Conservation (phyloP, 1,140 invertebrate species). For the Drosophila dunni region DNA sequence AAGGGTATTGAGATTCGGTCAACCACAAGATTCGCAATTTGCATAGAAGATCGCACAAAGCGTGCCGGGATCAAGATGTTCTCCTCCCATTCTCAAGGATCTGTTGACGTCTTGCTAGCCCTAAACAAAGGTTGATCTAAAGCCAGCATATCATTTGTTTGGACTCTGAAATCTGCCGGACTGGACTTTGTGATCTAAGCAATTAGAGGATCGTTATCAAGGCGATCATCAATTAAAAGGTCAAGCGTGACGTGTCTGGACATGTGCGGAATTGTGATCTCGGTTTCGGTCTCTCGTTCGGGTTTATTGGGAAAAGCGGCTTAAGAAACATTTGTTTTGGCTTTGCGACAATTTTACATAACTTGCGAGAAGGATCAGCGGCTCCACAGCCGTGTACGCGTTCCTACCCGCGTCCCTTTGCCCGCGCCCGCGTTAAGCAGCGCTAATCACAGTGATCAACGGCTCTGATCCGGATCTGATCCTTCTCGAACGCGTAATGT, state of each 20-base stretch:
- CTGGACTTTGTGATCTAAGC: slow-evolving; percentile 37
- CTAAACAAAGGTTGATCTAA: slow-evolving; percentile 36
- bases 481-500: slow-evolving; percentile 64
- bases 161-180: no score
- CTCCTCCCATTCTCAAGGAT: slow-evolving; percentile 34
- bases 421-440: slow-evolving; percentile 56
- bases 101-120: slow-evolving; percentile 25
- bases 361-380: slow-evolving; percentile 38
- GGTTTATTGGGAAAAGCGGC: slow-evolving; percentile 1
- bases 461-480: slow-evolving; percentile 59
- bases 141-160: slow-evolving; percentile 48
- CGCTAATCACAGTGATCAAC: slow-evolving; percentile 71
- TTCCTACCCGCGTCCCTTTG: slow-evolving; percentile 13
- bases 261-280: slow-evolving; percentile 40
- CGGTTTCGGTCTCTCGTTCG: background rate
- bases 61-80: slow-evolving; percentile 13
- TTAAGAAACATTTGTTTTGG: slow-evolving; percentile 61
- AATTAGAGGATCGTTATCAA: slow-evolving; percentile 61
- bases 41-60: slow-evolving; percentile 36
- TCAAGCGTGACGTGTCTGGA: slow-evolving; percentile 59
- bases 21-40: slow-evolving; percentile 69
- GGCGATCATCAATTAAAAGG: slow-evolving; percentile 66
- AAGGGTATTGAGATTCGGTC: slow-evolving; percentile 45
- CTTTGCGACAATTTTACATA: slow-evolving; percentile 74
- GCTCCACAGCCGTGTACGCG: slow-evolving; percentile 49